Percentiles rank a stretch among this genome's conserved stretches.
These are phyloP conservation scores for Ochropleura plecta DNA, from an alignment of 2,888 invertebrate genomes.

Conservation along the genomic window DNA sequence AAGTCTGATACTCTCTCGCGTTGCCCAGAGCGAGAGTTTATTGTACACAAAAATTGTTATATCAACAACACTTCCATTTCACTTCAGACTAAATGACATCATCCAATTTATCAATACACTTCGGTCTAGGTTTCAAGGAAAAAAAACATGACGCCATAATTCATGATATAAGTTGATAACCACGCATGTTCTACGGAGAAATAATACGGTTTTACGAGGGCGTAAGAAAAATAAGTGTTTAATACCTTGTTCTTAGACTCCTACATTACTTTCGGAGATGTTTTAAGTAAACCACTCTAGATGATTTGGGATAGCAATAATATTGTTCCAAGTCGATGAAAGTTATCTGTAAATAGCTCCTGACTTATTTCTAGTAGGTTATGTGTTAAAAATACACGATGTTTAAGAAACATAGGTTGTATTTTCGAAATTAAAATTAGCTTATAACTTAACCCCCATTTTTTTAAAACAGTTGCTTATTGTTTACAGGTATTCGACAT, in stretches of 20 bases:
- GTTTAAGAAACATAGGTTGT: background rate
- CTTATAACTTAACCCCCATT: background rate
- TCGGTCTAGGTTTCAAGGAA: constrained; percentile 26
- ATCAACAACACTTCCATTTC: constrained; percentile 8
- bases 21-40: too few species aligned
- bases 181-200: constrained; percentile 10
- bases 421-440: background rate
- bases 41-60: background rate
- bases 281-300: constrained; percentile 41
- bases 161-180: constrained; percentile 26
- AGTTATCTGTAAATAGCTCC: constrained; percentile 21
- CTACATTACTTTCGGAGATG: constrained; percentile 11
- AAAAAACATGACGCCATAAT: constrained; percentile 35
- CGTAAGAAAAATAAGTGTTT: constrained; percentile 29
- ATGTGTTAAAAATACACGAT: background rate
- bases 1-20: too few species aligned
- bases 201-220: constrained; percentile 19
- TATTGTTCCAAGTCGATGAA: constrained; percentile 15
- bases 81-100: constrained; percentile 34
- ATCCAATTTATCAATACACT: constrained; percentile 29
- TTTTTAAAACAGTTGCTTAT: background rate
- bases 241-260: constrained; percentile 12
- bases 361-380: background rate
- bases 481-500: background rate
- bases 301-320: constrained; percentile 30